A percentile compares a stretch with the other conserved stretches of the same genome.
Evolutionary conservation across 2,113 vertebrate species (phyloP).

Genomic region (Fulmarus glacialis): DNA sequence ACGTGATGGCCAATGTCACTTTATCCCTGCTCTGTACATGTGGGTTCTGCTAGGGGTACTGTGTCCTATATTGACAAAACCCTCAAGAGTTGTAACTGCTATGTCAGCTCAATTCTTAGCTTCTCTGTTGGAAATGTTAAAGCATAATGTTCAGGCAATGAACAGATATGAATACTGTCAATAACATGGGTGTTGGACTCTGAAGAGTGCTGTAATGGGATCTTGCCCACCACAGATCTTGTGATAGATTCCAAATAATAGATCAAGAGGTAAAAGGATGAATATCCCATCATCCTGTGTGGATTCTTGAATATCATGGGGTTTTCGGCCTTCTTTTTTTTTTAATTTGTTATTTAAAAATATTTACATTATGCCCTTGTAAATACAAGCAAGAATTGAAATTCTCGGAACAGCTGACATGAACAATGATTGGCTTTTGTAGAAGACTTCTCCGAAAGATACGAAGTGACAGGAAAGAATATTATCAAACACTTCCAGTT

Average conservation of each 20-base stretch:
- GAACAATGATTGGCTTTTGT: background rate
- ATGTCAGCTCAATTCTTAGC: background rate
- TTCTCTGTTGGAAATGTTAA: background rate
- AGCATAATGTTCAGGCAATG: background rate
- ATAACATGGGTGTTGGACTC: background rate
- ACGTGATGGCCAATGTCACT: background rate
- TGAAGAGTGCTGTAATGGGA: background rate
- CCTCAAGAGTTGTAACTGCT: background rate
- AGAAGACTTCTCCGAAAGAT: background rate
- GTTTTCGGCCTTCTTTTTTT: background rate
- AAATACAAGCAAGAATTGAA: background rate
- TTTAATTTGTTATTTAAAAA: background rate
- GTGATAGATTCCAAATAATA: background rate
- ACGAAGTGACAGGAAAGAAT: background rate
- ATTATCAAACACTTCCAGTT: background rate
- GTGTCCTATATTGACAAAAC: background rate
- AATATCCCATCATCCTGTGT: background rate
- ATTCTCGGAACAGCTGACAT: background rate
- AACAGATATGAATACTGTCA: background rate
- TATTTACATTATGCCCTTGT: background rate
- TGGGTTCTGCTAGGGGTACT: background rate
- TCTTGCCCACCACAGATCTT: background rate
- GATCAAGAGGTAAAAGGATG: background rate
- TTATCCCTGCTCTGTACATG: background rate
- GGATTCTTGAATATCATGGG: background rate